Conservation (phyloP, 2,797 vertebrate genomes). For the Enteromius radiatus region DNA sequence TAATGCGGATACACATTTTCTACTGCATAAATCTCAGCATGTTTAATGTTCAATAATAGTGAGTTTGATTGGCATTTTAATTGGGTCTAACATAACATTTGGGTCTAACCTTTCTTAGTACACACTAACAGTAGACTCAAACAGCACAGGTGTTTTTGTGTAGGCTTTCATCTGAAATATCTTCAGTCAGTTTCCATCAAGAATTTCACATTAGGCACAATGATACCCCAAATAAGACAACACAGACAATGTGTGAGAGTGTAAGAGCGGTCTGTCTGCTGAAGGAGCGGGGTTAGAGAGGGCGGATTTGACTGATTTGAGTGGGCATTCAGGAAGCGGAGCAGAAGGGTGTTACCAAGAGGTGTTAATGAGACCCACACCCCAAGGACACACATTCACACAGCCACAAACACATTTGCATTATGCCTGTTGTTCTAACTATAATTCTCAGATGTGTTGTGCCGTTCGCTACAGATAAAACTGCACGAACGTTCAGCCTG, state of each 20-base stretch:
- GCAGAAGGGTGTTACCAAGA: conserved; percentile 44
- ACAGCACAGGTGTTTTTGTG: conserved; percentile 6
- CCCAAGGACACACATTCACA: conserved; percentile 8
- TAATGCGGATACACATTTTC: background rate
- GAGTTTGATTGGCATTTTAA: conserved; percentile 9
- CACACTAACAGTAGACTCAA: no score
- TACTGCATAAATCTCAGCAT: background rate
- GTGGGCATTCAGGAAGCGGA: conserved; percentile 56
- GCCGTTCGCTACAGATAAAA: conserved; percentile 36
- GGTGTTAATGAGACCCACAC: conserved; percentile 58
- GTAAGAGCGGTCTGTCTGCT: conserved; percentile 43
- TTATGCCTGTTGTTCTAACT: conserved; percentile 44
- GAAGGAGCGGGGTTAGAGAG: conserved; percentile 40
- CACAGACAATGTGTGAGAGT: conserved; percentile 52
- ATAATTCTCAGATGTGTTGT: conserved; percentile 25
- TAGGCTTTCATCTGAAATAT: conserved; percentile 45
- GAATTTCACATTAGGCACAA: conserved; percentile 39
- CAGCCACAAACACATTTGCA: conserved; percentile 43
- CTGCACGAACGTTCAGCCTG: background rate
- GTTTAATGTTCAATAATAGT: conserved; percentile 50
- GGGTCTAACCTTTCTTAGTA: background rate
- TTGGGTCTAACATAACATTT: conserved; percentile 21
- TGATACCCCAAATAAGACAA: conserved; percentile 36
- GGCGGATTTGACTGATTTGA: conserved; percentile 53
- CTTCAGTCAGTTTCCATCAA: conserved; percentile 41